Evolutionary conservation across 2,113 vertebrate species (phyloP), one percentile per base, ranked within the genome.

Genomic region (Desmodus rotundus): DNA sequence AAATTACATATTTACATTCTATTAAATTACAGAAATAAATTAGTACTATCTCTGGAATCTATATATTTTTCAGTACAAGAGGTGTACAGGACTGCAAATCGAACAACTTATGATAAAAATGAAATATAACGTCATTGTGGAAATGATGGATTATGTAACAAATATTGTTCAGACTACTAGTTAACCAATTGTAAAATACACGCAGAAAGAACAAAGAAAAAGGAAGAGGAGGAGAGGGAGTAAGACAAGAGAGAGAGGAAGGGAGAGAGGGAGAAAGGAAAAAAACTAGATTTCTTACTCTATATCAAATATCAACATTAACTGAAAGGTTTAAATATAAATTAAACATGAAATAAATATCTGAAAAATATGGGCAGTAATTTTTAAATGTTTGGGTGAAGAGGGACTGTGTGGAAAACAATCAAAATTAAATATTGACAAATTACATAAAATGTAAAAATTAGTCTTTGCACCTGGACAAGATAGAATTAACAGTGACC

Each of bases 341-440:
- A 65, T 74, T 74, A 94, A 90, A 93, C 2, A 56, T 80, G 36
- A 94, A 94, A 97, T 80, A 89, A 89, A 36, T 41, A 47, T 19
- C 16, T 68, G 47, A 81, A 95, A 87, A 81, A 58, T 63, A 56
- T 38, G 33, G 45, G 10, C 52, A 89, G 36, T 63, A 81, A 50
- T 73, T 56, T 93, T 92, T 72, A 11, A 65, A 73, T 38, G 38
- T 22, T 45, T 31, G n/a, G 6, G 22, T 89, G 36, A 17, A 72
- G 7, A 56, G 2, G 24, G 4, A 16, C 43, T 83, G 33, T 47
- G 45, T 54, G 45, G 56, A 94, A 96, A 92, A 84, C 10, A 33
- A 87, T 73, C 14, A 89, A 86, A 96, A 72, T 6, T 52, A 95
- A 96, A 72, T 11, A 87, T 2, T 65, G 47, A 87, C 11, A 78